Evolutionary conservation across 2,888 invertebrate genomes (phyloP).

Genomic region (Drosophila nigritarsus): DNA sequence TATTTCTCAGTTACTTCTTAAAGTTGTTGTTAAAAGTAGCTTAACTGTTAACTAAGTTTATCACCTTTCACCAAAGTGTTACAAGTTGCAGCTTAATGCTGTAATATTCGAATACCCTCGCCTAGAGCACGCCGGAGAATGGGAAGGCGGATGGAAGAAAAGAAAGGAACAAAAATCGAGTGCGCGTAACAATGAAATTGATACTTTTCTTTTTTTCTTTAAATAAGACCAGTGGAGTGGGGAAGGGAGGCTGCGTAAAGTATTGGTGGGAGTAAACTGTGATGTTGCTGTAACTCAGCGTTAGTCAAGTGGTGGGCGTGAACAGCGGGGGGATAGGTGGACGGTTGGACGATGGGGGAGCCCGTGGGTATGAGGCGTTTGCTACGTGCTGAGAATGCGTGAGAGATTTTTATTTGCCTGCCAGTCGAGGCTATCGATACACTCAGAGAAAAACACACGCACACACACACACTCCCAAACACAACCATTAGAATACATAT

Average conservation of each 20-base stretch:
- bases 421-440: conserved; percentile 61
- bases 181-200: conserved; percentile 81
- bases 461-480: conserved; percentile 6
- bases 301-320: conserved; percentile 66
- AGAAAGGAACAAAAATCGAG: conserved; percentile 57
- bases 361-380: conserved; percentile 42
- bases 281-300: conserved; percentile 53
- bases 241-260: conserved; percentile 16
- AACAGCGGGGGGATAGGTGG: conserved; percentile 3
- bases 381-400: conserved; percentile 78
- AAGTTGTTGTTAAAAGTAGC: not conserved
- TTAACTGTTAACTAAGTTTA: not conserved
- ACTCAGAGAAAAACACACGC: conserved; percentile 40
- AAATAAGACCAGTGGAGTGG: conserved; percentile 54
- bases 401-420: conserved; percentile 79
- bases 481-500: conserved; percentile 17
- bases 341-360: conserved; percentile 11
- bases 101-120: conserved; percentile 38
- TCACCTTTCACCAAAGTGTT: conserved; percentile 4
- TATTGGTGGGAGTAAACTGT: conserved; percentile 42
- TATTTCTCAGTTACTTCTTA: not conserved
- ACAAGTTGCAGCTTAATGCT: conserved; percentile 32
- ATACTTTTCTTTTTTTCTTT: conserved; percentile 69
- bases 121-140: conserved; percentile 59
- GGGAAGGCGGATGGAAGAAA: conserved; percentile 19